phyloP scores from a whole-genome alignment of 2,113 vertebrate genomes.

The Ifrita kowaldi region DNA sequence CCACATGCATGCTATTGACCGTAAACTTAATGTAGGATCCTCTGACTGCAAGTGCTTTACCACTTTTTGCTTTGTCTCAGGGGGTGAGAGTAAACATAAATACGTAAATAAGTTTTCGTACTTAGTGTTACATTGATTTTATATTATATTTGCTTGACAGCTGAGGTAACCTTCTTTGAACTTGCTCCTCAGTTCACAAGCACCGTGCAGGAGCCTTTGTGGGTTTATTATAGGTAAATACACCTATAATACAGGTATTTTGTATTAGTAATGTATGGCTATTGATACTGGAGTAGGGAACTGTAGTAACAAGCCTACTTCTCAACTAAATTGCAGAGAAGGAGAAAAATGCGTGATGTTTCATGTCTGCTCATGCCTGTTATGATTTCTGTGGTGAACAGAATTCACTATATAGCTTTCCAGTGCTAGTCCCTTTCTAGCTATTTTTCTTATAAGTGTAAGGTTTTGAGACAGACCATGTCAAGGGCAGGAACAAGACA shows the following conservation, averaged over 20 bases:
- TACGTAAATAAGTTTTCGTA: not conserved
- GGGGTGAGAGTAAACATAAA: not conserved
- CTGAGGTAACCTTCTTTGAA: not conserved
- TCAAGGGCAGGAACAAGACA: not conserved
- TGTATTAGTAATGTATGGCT: not conserved
- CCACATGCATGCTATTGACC: rapidly evolving
- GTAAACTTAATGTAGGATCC: not conserved
- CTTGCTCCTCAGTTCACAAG: not conserved
- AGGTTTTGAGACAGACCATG: not conserved
- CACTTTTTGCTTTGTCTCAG: not conserved
- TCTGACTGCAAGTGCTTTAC: not conserved
- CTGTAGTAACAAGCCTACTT: not conserved
- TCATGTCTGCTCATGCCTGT: not conserved
- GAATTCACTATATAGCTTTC: not conserved
- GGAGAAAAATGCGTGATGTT: not conserved
- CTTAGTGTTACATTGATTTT: not conserved
- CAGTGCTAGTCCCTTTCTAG: not conserved
- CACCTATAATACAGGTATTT: not conserved
- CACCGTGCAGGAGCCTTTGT: not conserved
- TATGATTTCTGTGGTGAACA: not conserved
- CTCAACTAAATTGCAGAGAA: not conserved
- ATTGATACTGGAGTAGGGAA: not conserved
- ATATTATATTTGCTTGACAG: not conserved
- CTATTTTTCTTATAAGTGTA: not conserved
- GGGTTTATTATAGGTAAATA: not conserved